Percentiles rank a stretch among this genome's conserved stretches.
Evolutionary conservation across 2,797 vertebrate genomes (phyloP).

Genomic region (Anolis apletophallus): DNA sequence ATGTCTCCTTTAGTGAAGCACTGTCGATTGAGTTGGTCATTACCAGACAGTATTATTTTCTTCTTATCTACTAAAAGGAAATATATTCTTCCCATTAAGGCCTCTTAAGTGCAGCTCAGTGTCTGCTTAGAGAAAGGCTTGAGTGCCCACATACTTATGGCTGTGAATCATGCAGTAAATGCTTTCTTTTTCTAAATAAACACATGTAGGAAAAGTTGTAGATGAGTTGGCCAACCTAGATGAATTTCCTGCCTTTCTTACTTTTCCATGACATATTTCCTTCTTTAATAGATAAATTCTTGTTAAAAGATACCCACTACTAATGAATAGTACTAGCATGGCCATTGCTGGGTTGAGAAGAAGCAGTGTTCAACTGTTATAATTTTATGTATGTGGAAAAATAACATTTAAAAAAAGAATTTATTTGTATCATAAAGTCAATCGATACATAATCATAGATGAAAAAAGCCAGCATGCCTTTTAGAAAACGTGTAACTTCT

Average conservation of each 20-base stretch:
- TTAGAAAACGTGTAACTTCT: not conserved
- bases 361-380: not conserved
- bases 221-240: not conserved
- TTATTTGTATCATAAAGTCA: not conserved
- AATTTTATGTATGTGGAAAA: not conserved
- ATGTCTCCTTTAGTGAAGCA: slow-evolving; percentile 5
- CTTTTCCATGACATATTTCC: not conserved
- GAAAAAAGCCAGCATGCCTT: not conserved
- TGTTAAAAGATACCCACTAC: not conserved
- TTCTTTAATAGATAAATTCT: not conserved
- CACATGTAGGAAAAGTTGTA: not conserved
- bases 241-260: not conserved
- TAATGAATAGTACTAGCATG: not conserved
- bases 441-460: not conserved
- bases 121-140: not conserved
- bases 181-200: not conserved
- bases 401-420: not conserved
- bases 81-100: not conserved
- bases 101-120: not conserved
- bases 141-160: not conserved
- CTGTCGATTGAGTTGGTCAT: not conserved
- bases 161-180: not conserved
- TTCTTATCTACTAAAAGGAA: not conserved
- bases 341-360: not conserved
- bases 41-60: not conserved